Base-by-base conservation (phyloP, 2,113 vertebrate genomes). In the Poecilia latipinna region DNA sequence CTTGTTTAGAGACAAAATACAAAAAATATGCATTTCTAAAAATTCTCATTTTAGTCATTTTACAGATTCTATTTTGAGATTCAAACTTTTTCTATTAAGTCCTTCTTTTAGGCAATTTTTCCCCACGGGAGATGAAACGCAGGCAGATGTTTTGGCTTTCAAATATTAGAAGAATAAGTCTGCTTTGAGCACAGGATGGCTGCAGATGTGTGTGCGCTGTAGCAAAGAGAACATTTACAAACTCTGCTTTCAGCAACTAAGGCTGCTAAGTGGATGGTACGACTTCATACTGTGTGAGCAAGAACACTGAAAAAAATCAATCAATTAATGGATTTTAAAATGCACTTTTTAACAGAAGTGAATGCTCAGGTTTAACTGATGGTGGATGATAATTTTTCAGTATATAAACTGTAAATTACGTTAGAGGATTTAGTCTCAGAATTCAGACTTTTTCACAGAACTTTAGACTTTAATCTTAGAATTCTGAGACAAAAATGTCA, bases 121-220 rank as follows among this genome's bases (percentile, higher is more conserved):
- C 54, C 73, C 42, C 57, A 17, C 8, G 24, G 29, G 33, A 37
- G 68, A 70, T 60, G 24, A 37, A 65, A 77, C 19, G 6, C 70
- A 32, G 42, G 35, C 31, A 35, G 13, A 6, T 19, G 24, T 22
- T 77, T 68, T 29, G 44, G 69, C 17, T 26, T 62, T 66, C 28
- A 61, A 33, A 57, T 24, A 28, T 0, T n/a, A 77, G 32, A 70
- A 33, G 12, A 44, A 70, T 13, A 12, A 72, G 76, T 82, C 22
- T 63, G n/a, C 28, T 66, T 22, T 42, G 51, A 69, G 29, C 60
- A 74, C 80, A 76, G 68, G 65, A 42, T n/a, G 61, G 28, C 10
- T 12, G 22, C 78, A 78, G 48, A 61, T 80, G 82, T 73, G 8
- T n/a, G 17, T 37, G 26, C 32, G 31, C n/a, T 48, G 15, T 1